Evolutionary conservation across 1,140 invertebrate genomes (phyloP), one percentile per base, ranked within the genome.

Genomic region (Trachelipus rathkii): DNA sequence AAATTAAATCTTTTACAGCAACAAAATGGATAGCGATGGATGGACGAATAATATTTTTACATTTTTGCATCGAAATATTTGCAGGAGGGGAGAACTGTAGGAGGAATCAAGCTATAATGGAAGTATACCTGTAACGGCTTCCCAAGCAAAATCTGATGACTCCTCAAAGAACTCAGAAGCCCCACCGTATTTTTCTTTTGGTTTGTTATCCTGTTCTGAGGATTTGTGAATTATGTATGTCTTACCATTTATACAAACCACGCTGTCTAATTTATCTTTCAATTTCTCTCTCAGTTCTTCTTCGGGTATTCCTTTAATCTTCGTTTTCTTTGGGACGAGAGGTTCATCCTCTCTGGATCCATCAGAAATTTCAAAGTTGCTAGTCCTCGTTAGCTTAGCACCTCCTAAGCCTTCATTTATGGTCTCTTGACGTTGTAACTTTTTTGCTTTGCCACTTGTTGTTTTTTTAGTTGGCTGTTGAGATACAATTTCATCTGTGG

Each of bases 191-290:
- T 60, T 60, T 19, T 60, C 50, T 60, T 19, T 13, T 1, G 50
- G 50, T 19, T 60, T 60, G 11, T 60, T 19, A 19, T 60, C 50
- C 19, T 13, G 50, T 13, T 60, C 50, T 60, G 50, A 13, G 50
- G 50, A 60, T 60, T 60, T 60, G 11, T 13, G 50, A 15, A 19
- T 13, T 15, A 15, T 60, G 19, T 60, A 60, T 13, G 11, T 60
- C 50, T 60, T 60, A 60, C 50, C 50, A 60, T 60, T 60, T 60
- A 60, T 60, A 60, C 50, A 60, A 15, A 60, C 50, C 50, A 60
- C 50, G 19, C 50, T 60, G 19, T 60, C 50, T 60, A 60, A 60
- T 8, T 60, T 60, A 60, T 60, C 50, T 60, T 60, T 60, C 19
- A 60, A 60, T 8, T 8, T 60, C 19, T 60, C 50, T 60, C 50